A percentile compares a stretch with the other conserved stretches of the same genome.
These are phyloP conservation scores for Hydriomena furcata DNA, from an alignment of 2,888 invertebrate genomes.

Conservation along the genomic window DNA sequence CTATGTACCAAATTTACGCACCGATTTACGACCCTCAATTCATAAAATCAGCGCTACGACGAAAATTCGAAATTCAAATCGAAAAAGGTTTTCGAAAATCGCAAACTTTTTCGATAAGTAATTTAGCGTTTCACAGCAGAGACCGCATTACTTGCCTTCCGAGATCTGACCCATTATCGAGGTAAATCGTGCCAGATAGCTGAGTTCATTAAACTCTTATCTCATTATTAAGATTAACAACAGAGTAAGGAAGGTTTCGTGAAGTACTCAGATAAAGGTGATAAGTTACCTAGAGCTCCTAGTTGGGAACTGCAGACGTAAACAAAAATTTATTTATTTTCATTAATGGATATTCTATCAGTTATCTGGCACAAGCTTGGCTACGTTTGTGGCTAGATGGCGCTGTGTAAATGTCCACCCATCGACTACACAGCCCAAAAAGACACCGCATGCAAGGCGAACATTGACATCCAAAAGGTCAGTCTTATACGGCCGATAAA, in stretches of 20 bases:
- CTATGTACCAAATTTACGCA: no score
- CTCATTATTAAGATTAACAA: constrained; percentile 50
- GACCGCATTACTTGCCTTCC: constrained; percentile 18
- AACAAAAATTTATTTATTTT: no score
- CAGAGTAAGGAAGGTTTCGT: neutral
- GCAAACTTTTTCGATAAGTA: constrained; percentile 43
- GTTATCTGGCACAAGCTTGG: no score
- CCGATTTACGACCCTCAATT: no score
- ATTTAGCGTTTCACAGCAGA: constrained; percentile 31
- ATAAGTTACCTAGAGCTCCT: neutral
- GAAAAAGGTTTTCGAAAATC: neutral
- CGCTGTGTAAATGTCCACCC: no score
- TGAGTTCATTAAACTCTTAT: constrained; percentile 52
- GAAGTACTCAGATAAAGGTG: neutral
- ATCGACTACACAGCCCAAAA: no score
- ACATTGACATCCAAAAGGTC: no score
- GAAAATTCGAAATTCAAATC: neutral
- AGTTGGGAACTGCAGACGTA: neutral
- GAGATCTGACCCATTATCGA: constrained; percentile 25
- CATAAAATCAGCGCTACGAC: neutral
- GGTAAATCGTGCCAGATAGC: constrained; percentile 41
- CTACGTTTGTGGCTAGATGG: no score
- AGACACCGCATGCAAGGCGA: no score
- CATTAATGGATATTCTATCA: no score
- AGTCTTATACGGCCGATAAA: no score